These are phyloP conservation scores for Chironomus tepperi DNA, from an alignment of 1,140 invertebrate genomes.

Conservation along the genomic window DNA sequence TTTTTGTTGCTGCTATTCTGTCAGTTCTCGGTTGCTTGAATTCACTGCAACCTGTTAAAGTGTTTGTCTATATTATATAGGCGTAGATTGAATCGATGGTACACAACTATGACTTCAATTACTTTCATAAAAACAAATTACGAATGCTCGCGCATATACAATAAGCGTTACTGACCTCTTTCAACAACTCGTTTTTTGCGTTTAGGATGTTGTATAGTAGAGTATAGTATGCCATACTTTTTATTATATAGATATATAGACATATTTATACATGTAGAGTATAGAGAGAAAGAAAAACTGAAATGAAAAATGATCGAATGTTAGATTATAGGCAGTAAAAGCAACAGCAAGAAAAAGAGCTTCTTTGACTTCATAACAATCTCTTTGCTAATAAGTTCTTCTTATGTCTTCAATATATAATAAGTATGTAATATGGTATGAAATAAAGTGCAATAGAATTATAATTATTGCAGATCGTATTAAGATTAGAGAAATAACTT, in stretches of 20 bases:
- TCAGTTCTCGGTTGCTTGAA: not conserved
- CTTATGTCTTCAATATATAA: not conserved
- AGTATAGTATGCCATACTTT: too few species aligned
- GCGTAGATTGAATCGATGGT: conserved; percentile 6
- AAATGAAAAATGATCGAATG: conserved; percentile 20
- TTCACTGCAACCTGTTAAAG: conserved; percentile 12
- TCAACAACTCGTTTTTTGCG: conserved; percentile 17
- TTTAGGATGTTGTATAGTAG: not conserved
- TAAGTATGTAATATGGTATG: not conserved
- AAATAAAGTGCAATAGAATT: conserved; percentile 8
- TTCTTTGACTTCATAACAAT: not conserved
- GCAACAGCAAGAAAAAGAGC: not conserved
- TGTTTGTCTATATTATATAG: not conserved
- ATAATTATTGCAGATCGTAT: not conserved
- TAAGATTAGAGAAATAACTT: not conserved
- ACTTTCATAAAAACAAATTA: conserved; percentile 10
- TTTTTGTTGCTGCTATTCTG: not conserved
- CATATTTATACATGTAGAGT: not conserved
- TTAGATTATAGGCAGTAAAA: conserved; percentile 17
- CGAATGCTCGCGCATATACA: not conserved
- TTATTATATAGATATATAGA: too few species aligned
- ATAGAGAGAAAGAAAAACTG: not conserved
- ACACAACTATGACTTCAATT: conserved; percentile 8
- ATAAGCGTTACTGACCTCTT: conserved; percentile 22
- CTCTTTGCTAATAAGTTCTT: not conserved